Evolutionary conservation across 2,797 vertebrate species (phyloP), one percentile per base, ranked within the genome.

Genomic region (Cuculus canorus): DNA sequence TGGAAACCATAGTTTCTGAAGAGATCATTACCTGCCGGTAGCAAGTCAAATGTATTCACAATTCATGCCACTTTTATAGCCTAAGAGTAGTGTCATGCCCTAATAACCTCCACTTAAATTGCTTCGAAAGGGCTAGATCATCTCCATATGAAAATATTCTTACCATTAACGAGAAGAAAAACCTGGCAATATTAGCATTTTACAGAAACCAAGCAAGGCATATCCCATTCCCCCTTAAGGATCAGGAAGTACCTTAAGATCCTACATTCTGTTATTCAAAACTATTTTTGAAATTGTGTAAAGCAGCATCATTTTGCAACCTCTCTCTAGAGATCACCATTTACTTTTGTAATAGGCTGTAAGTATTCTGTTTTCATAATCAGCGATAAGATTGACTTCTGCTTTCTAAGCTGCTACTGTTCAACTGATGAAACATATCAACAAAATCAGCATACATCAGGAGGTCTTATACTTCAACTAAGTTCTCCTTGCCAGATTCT

Each of bases 391-490:
- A 89, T 59, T 93, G 92, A 94, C 85, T 96, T 82, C 54, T 91
- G 72, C 79, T 94, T 86, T 94, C 69, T 86, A 86, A 95, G n/a
- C 14, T 70, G 68, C 60, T 90, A 13, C 50, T 59, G 33, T 84
- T 93, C 77, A 68, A 25, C 65, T 82, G 89, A 94, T 95, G 86
- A 95, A 94, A 90, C 30, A 8, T 24, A 84, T 84, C 90, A 93
- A 94, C 61, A 92, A 86, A 95, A 96, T 95, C 93, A 96, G 91
- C 94, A 95, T 92, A 90, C 54, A 95, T 94, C 75, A 88, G 60
- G 35, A 92, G 59, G 43, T 83, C 50, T 63, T 83, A 43, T 6
- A 52, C 22, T 90, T 43, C n/a, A 45, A 7, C 21, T 83, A 71
- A 76, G 77, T 69, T 91, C 54, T 50, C 86, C 76, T 94, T 92